Base-by-base conservation (phyloP, 2,113 vertebrate genomes). In the Pedionomus torquatus region DNA sequence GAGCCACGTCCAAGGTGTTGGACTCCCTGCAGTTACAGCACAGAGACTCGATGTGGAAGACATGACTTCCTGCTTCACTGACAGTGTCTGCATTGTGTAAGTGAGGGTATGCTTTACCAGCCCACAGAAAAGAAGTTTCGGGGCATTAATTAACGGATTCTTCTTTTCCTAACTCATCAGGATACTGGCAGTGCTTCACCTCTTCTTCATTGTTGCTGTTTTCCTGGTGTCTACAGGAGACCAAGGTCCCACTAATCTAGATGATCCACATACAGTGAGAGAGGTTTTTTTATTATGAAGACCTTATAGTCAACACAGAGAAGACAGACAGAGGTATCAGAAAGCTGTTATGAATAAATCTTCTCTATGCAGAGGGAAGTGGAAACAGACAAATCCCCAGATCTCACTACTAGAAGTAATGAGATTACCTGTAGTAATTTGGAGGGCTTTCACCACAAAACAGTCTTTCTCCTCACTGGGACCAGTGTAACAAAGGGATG, bases 1-100 rank as follows among this genome's bases (percentile, higher is more conserved):
- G 89, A 95, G 94, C 89, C 86, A 51, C 4, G 1, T 90, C 93
- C 95, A 95, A 96, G 96, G 95, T 97, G 94, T 92, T 61, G 79
- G 76, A 16, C 88, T 90, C 95, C 95, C 95, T 77, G 83, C 44
- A 48, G 96, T 61, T 52, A 60, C 5, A 4, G 79, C 78, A 41
- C 82, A 57, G 85, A 54, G 70, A 35, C 76, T 72, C 3, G 9
- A 37, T 71, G 79, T 71, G 0, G 14, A 95, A 89, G 94, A 89
- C 89, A 87, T 0, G 21, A 68, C 83, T 93, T 95, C 86, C 95
- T 95, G 91, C 94, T 90, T 90, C 3, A 3, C 94, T 90, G 76
- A 78, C 93, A 90, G 76, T 3, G 68, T 33, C 89, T 74, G 83
- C 72, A 66, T 92, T 91, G 91, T 95, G 83, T 81, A 70, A 83